Base-by-base conservation (phyloP, 2,888 invertebrate genomes). In the Rhagium mordax region DNA sequence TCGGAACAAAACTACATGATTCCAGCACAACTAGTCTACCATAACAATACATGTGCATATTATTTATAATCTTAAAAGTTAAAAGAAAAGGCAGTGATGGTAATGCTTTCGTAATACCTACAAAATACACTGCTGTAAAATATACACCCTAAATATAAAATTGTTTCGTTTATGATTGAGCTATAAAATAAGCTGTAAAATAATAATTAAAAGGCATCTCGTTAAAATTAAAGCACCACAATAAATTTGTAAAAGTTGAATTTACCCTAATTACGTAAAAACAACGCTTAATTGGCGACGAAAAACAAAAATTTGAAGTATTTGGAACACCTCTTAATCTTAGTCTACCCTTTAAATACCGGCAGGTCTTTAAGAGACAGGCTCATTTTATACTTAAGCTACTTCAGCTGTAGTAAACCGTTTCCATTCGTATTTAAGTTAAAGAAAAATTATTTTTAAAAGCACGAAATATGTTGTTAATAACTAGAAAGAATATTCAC, bases 261-360 rank as follows among this genome's bases (percentile, higher is more conserved):
- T 65, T 65, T 55, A 65, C 65, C 53, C 65, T 65, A 65, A 65
- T 65, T 65, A 65, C 33, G n/a, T 33, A 27, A 65, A 65, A 65
- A 65, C 29, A 21, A 20, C 65, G n/a, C 16, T 41, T 69, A 51
- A 61, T 61, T 61, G 24, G 51, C 33, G 18, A 29, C 10, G 21
- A 60, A 33, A 69, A 69, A 61, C 69, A 53, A 53, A 69, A 51
- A 61, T 61, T 7, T 21, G 33, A 61, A 69, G 13, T 69, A 69
- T 69, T 69, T 61, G 41, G 41, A 51, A 10, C 59, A 21, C 51
- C 29, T 24, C 18, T 49, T 20, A 13, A 29, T 49, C 16, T 29
- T 16, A 27, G 49, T 49, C 16, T 13, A 64, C 24, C 64, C 49
- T 64, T 51, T 61, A 15, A 27, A 27, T 57, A 8, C 55, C 55